These are phyloP conservation scores for Aphaenogaster ashmeadi DNA, from an alignment of 1,140 invertebrate genomes.

Conservation along the genomic window DNA sequence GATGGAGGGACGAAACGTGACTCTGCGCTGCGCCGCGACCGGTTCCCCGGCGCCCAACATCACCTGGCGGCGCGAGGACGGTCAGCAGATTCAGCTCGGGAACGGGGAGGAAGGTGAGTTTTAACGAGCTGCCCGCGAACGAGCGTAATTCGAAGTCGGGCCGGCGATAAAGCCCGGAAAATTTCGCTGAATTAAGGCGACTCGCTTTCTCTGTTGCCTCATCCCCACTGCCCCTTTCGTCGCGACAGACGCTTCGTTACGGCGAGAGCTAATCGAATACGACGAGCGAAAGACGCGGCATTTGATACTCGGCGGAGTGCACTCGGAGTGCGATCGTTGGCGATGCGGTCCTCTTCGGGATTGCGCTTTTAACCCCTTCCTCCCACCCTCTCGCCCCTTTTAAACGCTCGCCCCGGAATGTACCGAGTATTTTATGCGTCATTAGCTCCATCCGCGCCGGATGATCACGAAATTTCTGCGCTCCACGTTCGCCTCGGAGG, in stretches of 20 bases:
- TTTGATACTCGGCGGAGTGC: slow-evolving; percentile 43
- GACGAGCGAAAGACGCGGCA: slow-evolving; percentile 40
- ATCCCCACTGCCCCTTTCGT: neutral
- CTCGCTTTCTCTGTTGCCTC: neutral
- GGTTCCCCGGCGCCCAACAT: slow-evolving; percentile 94
- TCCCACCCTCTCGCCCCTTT: neutral
- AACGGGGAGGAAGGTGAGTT: slow-evolving; percentile 85
- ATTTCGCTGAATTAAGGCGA: slow-evolving; percentile 52
- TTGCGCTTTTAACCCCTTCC: slow-evolving; percentile 23
- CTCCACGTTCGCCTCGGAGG: slow-evolving; percentile 2
- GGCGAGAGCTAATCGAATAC: slow-evolving; percentile 48
- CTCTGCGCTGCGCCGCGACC: slow-evolving; percentile 92
- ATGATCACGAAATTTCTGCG: slow-evolving; percentile 35
- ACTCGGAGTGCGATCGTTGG: slow-evolving; percentile 25
- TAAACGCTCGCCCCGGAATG: neutral
- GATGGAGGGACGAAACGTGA: slow-evolving; percentile 95
- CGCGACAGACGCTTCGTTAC: slow-evolving; percentile 14
- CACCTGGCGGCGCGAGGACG: slow-evolving; percentile 94
- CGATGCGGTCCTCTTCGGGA: slow-evolving; percentile 30
- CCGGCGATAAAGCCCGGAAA: slow-evolving; percentile 34
- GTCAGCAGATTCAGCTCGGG: slow-evolving; percentile 89
- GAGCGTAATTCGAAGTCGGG: slow-evolving; percentile 55
- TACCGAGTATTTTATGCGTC: slow-evolving; percentile 41
- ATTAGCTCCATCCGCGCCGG: neutral
- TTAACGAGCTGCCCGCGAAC: slow-evolving; percentile 55